Conservation (phyloP, 2,888 invertebrate species). For the Amaurobius ferox region DNA sequence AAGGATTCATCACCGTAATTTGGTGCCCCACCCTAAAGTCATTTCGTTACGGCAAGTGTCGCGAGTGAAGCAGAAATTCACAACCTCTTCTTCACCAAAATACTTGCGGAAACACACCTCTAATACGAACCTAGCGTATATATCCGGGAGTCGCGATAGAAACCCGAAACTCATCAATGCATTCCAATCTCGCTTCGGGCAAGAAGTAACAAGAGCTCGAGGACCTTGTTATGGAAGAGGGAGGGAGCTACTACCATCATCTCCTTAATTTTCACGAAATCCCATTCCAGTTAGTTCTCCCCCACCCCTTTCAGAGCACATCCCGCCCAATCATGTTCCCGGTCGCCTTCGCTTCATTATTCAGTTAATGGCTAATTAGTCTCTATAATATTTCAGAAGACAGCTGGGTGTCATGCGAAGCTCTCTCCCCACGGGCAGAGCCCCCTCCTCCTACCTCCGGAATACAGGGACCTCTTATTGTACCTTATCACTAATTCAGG, state of each 20-base stretch:
- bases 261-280: slow-evolving; percentile 54
- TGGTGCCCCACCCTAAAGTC: neutral
- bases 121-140: neutral
- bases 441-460: slow-evolving; percentile 20
- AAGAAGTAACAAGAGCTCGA: slow-evolving; percentile 63
- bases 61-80: neutral
- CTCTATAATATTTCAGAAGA: slow-evolving; percentile 72
- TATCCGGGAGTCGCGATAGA: neutral
- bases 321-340: slow-evolving; percentile 59
- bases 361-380: slow-evolving; percentile 71
- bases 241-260: slow-evolving; percentile 7
- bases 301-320: slow-evolving; percentile 17
- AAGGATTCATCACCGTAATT: neutral
- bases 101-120: neutral
- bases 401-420: slow-evolving; percentile 61
- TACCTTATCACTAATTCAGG: slow-evolving; percentile 71
- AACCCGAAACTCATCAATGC: slow-evolving; percentile 49
- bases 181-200: slow-evolving; percentile 47
- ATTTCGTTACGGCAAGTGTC: neutral
- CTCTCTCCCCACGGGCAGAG: slow-evolving; percentile 13
- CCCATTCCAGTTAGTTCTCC: slow-evolving; percentile 31
- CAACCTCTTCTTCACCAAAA: neutral
- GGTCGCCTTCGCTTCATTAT: slow-evolving; percentile 64
- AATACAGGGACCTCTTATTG: slow-evolving; percentile 47
- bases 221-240: slow-evolving; percentile 43